Evolutionary conservation across 2,113 vertebrate species (phyloP).

Genomic region (Malurus elegans): DNA sequence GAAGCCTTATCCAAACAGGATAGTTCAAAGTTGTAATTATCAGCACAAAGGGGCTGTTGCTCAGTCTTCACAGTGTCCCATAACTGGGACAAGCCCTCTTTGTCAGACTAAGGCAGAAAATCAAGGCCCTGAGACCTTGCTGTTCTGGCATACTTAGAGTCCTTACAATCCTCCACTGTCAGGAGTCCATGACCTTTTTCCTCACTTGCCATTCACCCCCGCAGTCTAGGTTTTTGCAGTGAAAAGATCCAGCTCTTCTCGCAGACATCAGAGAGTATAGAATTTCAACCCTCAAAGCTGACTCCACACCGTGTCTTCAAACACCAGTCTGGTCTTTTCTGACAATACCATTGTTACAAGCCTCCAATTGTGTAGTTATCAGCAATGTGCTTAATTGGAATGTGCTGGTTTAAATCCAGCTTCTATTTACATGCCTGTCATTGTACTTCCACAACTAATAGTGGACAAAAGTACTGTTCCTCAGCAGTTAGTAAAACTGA

Average conservation of each 20-base stretch:
- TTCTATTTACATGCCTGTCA: background rate
- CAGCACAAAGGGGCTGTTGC: background rate
- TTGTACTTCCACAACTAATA: background rate
- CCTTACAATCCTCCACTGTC: background rate
- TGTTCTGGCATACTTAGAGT: background rate
- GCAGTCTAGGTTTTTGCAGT: background rate
- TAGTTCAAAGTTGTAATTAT: background rate
- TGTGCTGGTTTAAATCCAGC: background rate
- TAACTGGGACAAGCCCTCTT: background rate
- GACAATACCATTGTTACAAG: background rate
- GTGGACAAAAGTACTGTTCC: background rate
- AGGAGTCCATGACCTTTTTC: background rate
- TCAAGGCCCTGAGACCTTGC: background rate
- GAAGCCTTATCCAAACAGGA: background rate
- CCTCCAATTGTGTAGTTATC: background rate
- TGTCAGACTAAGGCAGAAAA: background rate
- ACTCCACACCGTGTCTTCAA: background rate
- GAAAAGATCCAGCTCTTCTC: background rate
- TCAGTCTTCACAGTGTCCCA: background rate
- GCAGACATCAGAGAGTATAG: background rate
- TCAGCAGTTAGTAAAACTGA: conserved; percentile 2
- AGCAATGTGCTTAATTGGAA: background rate
- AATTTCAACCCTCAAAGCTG: background rate
- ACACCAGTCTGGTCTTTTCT: background rate
- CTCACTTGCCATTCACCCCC: background rate